phyloP scores from a whole-genome alignment of 2,888 invertebrate genomes.

The Ochropleura plecta region DNA sequence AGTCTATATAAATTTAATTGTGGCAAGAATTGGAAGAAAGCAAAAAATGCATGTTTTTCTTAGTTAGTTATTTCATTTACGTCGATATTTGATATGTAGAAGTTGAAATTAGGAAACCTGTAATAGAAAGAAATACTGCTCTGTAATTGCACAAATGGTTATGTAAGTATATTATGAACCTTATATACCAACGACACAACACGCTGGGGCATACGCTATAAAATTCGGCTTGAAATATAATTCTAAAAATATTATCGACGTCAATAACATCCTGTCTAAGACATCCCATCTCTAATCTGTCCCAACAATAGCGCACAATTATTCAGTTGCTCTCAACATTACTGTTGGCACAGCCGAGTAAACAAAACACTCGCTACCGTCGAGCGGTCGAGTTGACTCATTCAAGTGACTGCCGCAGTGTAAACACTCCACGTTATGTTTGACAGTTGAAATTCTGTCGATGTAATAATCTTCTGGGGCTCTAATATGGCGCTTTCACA shows the following conservation, averaged over 20 bases:
- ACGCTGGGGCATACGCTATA: too few relatives aligned
- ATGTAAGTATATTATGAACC: too few relatives aligned
- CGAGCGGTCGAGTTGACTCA: slow-evolving; percentile 77
- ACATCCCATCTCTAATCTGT: slow-evolving; percentile 66
- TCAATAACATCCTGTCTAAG: slow-evolving; percentile 5
- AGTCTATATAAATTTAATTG: too few relatives aligned
- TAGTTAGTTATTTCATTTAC: too few relatives aligned
- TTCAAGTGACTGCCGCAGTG: slow-evolving; percentile 75
- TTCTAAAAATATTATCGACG: slow-evolving; percentile 13
- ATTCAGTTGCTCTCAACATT: slow-evolving; percentile 75
- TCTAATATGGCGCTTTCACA: slow-evolving; percentile 34
- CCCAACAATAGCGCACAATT: slow-evolving; percentile 78
- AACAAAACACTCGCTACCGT: slow-evolving; percentile 86
- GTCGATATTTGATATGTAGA: too few relatives aligned
- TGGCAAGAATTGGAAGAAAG: too few relatives aligned
- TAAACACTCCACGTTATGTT: slow-evolving; percentile 77
- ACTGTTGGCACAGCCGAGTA: slow-evolving; percentile 82
- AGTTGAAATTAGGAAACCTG: too few relatives aligned
- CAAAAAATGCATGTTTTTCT: too few relatives aligned
- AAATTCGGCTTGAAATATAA: neutral
- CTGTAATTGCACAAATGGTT: too few relatives aligned
- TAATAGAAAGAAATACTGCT: too few relatives aligned
- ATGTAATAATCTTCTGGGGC: slow-evolving; percentile 65
- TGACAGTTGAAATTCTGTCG: slow-evolving; percentile 69
- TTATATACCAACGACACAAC: too few relatives aligned